Percentiles rank a stretch among this genome's conserved stretches.
phyloP scores from a whole-genome alignment of 2,888 invertebrate species.

The Sphinx pinastri region DNA sequence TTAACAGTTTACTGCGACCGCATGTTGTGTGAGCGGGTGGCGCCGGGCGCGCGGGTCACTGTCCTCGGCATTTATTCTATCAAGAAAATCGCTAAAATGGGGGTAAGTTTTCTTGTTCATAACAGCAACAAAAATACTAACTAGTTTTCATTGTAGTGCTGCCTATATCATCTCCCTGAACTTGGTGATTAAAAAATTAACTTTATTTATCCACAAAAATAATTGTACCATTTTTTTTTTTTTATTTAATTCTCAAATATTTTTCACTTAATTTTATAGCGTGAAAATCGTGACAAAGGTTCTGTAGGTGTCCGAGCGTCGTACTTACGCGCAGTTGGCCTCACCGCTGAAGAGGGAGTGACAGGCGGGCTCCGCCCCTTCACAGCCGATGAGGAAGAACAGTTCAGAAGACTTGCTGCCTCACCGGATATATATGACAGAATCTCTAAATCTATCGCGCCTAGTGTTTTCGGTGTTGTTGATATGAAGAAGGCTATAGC shows the following conservation, averaged over 20 bases:
- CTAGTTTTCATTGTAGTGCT: too few species aligned
- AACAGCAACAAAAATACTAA: too few species aligned
- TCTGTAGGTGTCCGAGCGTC: slow-evolving; percentile 96
- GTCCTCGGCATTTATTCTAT: slow-evolving; percentile 98
- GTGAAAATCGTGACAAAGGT: slow-evolving; percentile 89
- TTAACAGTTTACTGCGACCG: slow-evolving; percentile 97
- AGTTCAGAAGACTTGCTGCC: slow-evolving; percentile 92
- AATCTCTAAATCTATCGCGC: slow-evolving; percentile 95
- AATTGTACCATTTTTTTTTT: too few species aligned
- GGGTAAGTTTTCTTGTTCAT: slow-evolving; percentile 67
- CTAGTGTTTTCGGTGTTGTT: slow-evolving; percentile 96
- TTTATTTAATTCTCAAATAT: background rate
- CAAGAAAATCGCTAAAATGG: slow-evolving; percentile 90
- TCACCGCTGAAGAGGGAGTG: slow-evolving; percentile 93
- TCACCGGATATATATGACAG: slow-evolving; percentile 94
- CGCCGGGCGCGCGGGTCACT: slow-evolving; percentile 97
- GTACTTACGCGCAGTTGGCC: slow-evolving; percentile 97
- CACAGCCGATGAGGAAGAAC: slow-evolving; percentile 83
- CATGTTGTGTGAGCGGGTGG: slow-evolving; percentile 95
- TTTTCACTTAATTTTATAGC: slow-evolving; percentile 57
- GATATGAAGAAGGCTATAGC: slow-evolving; percentile 99
- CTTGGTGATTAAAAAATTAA: too few species aligned
- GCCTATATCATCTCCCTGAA: too few species aligned
- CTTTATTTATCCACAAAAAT: too few species aligned
- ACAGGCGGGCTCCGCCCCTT: slow-evolving; percentile 85